These are phyloP conservation scores for Dipus sagitta DNA, from an alignment of 2,797 vertebrate species.

Conservation along the genomic window DNA sequence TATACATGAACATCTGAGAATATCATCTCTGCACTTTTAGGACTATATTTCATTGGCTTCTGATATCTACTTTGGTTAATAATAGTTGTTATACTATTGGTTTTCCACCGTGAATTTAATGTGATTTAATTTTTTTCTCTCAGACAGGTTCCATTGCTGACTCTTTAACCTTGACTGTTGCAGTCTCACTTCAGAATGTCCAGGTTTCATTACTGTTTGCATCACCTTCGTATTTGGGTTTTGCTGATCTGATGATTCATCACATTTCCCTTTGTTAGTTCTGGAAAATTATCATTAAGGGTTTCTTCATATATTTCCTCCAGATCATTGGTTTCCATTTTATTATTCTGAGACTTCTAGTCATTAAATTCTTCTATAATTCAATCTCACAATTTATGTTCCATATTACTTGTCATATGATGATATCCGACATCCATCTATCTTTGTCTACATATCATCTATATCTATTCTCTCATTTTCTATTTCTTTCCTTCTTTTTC, in stretches of 20 bases:
- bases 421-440: too few relatives aligned
- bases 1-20: not conserved
- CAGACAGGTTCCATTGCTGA: not conserved
- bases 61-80: not conserved
- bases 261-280: not conserved
- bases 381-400: not conserved
- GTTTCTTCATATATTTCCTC: not conserved
- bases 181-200: not conserved
- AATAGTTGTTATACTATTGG: not conserved
- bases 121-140: not conserved
- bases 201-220: not conserved
- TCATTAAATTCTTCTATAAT: not conserved
- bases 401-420: not conserved
- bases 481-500: not conserved
- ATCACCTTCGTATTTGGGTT: not conserved
- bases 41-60: not conserved
- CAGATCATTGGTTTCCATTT: not conserved
- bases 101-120: not conserved
- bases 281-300: not conserved
- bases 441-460: not conserved
- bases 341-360: not conserved
- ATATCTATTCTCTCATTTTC: not conserved
- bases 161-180: not conserved
- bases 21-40: not conserved
- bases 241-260: not conserved